These are phyloP conservation scores for Pavo muticus DNA, from an alignment of 2,113 vertebrate genomes.

Conservation along the genomic window DNA sequence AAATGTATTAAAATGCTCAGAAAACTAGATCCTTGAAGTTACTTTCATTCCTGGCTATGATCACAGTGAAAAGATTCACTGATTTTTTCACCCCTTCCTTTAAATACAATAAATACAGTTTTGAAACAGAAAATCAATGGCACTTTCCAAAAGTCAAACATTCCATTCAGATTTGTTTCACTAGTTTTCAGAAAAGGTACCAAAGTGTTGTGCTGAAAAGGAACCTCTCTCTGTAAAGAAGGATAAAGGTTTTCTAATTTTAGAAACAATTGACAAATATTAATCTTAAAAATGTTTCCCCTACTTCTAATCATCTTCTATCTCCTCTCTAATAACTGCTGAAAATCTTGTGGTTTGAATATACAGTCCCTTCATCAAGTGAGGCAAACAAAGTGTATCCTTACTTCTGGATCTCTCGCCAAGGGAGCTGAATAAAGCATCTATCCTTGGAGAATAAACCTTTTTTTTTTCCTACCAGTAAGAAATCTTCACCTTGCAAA, in stretches of 20 bases:
- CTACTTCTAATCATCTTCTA: neutral
- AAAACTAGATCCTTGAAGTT: neutral
- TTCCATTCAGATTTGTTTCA: neutral
- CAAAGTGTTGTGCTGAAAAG: neutral
- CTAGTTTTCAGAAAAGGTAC: neutral
- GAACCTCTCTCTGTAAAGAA: neutral
- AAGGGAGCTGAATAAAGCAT: conserved; percentile 23
- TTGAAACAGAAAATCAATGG: neutral
- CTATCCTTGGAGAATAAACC: neutral
- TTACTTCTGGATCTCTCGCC: neutral
- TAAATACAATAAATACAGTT: neutral
- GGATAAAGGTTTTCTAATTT: neutral
- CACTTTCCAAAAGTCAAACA: neutral
- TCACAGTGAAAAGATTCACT: neutral
- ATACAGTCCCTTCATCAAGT: neutral
- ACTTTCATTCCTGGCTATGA: neutral
- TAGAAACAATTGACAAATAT: neutral
- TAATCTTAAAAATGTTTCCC: neutral
- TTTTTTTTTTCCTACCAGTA: neutral
- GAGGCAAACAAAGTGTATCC: neutral
- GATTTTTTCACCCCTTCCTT: neutral
- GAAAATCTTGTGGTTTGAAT: neutral
- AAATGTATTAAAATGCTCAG: neutral
- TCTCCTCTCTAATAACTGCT: neutral
- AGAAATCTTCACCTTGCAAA: conserved; percentile 9